A percentile compares a stretch with the other conserved stretches of the same genome.
phyloP scores from a whole-genome alignment of 2,113 vertebrate species.

The Budorcas taxicolor region DNA sequence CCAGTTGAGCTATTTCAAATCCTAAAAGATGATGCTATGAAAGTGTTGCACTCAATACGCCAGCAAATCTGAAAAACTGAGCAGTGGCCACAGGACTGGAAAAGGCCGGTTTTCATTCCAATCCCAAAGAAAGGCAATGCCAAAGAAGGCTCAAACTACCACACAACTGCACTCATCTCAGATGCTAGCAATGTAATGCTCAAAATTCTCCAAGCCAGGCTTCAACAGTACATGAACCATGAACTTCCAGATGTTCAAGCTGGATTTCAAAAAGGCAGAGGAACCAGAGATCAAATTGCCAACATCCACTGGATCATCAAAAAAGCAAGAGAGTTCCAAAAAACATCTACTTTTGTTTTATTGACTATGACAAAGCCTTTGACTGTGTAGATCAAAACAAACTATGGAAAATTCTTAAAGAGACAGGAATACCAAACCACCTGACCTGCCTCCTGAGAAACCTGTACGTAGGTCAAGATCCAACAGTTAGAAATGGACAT shows the following conservation, averaged over 20 bases:
- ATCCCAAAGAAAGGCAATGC: background rate
- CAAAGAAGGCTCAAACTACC: background rate
- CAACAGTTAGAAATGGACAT: background rate
- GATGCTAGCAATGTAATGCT: fast-evolving
- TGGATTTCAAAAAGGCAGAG: background rate
- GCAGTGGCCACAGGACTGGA: background rate
- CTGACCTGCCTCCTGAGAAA: background rate
- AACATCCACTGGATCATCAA: fast-evolving
- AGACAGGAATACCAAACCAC: background rate
- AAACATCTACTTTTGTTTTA: background rate
- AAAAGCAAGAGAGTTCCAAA: background rate
- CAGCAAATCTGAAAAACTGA: background rate
- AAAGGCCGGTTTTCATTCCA: background rate
- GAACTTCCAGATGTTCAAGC: background rate
- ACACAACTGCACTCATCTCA: background rate
- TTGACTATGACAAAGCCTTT: background rate
- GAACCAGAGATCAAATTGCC: background rate
- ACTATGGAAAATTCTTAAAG: background rate
- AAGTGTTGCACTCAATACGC: fast-evolving
- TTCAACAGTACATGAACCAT: background rate
- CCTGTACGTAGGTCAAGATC: background rate
- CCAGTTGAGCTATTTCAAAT: background rate
- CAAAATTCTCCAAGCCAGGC: background rate
- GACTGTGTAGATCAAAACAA: background rate
- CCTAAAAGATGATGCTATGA: background rate